A percentile compares a stretch with the other conserved stretches of the same genome.
These are phyloP conservation scores for Drosophila repletoides DNA, from an alignment of 1,140 invertebrate genomes.

Conservation along the genomic window DNA sequence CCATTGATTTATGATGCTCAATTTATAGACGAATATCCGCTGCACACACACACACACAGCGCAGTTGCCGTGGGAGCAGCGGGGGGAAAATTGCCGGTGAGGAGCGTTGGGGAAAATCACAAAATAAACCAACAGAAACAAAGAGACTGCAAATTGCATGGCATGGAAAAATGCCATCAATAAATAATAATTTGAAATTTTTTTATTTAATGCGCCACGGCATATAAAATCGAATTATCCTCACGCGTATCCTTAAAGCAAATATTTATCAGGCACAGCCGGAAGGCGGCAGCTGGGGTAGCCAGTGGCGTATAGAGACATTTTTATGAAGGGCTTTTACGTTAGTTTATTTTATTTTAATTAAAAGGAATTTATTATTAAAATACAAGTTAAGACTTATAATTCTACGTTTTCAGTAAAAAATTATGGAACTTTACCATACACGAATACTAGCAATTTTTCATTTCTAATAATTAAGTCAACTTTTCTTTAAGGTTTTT, in stretches of 20 bases:
- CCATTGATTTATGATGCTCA: constrained; percentile 66
- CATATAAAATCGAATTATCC: constrained; percentile 74
- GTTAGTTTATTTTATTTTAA: no score
- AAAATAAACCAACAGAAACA: constrained; percentile 14
- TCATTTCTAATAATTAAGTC: no score
- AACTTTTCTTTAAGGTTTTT: no score
- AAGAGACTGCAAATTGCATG: constrained; percentile 45
- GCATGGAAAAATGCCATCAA: constrained; percentile 52
- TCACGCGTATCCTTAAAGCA: constrained; percentile 51
- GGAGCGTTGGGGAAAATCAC: not conserved
- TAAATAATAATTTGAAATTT: constrained; percentile 80
- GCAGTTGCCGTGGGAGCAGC: constrained; percentile 19
- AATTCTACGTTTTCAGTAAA: no score
- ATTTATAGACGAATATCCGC: constrained; percentile 66
- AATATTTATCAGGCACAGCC: constrained; percentile 38
- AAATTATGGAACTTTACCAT: no score
- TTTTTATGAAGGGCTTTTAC: no score
- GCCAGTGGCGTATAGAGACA: not conserved
- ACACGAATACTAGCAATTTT: no score
- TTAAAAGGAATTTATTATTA: no score
- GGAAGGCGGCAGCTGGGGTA: not conserved
- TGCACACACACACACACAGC: constrained; percentile 3
- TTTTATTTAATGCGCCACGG: constrained; percentile 26
- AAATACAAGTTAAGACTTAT: no score
- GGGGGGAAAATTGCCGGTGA: constrained; percentile 1